Evolutionary conservation across 2,113 vertebrate genomes (phyloP), one percentile per base, ranked within the genome.

Genomic region (Donacobius atricapilla): DNA sequence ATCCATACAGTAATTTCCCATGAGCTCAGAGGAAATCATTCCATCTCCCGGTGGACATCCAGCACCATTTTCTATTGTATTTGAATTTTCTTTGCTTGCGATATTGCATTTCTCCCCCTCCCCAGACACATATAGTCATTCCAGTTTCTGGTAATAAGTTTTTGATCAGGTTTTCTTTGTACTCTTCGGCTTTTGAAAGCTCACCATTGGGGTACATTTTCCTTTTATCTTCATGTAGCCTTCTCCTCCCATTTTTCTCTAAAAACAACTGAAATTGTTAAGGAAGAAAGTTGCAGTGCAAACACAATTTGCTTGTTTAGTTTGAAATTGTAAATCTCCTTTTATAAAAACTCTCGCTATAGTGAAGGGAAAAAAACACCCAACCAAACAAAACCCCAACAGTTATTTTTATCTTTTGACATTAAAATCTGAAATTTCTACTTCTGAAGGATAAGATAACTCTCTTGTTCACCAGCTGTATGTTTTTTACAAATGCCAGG

Each of bases 91-190:
- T 76, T 76, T 4, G 1, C 73, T 69, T 89, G 37, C 10, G 50
- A 94, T 83, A 77, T 85, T 91, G 66, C 47, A 58, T 89, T 94
- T 84, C 48, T 82, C 50, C 50, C 65, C 54, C 1, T 6, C 66
- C 61, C 44, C 53, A 70, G 76, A 83, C 72, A 84, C 56, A 60
- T 33, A 45, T 11, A 94, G 61, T 53, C 87, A 73, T 90, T 93
- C 21, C 45, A 37, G 31, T 63, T 91, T 93, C 84, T 94, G 75
- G 61, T 93, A 91, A 86, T 50, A 88, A 76, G 66, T 44, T 95
- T 97, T 91, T 91, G 82, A 93, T 94, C 66, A 70, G 63, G 54
- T 93, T 93, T 87, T 66, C 82, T 91, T 90, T 90, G 78, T 97
- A 63, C 35, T 93, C 37, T 63, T 85, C 70, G 31, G 76, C 40